Percentiles rank a stretch among this genome's conserved stretches.
Evolutionary conservation across 2,888 invertebrate species (phyloP).

Genomic region (Cantharis lateralis): DNA sequence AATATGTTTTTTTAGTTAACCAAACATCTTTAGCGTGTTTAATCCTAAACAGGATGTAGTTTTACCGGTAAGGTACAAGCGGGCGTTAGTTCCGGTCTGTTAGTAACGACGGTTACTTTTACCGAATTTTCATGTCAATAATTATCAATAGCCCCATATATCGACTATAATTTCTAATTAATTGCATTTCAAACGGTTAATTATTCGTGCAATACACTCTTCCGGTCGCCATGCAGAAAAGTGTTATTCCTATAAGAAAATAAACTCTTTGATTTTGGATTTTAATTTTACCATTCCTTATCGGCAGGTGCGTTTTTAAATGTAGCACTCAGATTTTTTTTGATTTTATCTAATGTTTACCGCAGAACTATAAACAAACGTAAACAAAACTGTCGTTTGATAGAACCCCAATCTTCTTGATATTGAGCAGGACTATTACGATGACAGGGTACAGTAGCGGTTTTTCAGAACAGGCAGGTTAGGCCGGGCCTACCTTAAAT

Average conservation of each 20-base stretch:
- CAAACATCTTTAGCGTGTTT: background rate
- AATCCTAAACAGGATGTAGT: constrained; percentile 5
- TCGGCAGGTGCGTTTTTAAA: background rate
- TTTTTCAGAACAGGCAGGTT: too few relatives aligned
- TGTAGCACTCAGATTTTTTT: background rate
- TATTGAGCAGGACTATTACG: background rate
- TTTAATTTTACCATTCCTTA: too few relatives aligned
- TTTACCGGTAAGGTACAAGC: constrained; percentile 12
- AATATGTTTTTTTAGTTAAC: constrained; percentile 2
- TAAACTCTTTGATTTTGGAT: background rate
- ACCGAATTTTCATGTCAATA: constrained; percentile 15
- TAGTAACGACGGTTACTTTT: constrained; percentile 13
- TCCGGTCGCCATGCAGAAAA: background rate
- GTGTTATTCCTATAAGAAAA: too few relatives aligned
- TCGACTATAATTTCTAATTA: constrained; percentile 9
- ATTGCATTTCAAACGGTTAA: background rate
- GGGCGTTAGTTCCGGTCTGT: constrained; percentile 12
- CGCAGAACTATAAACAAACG: background rate
- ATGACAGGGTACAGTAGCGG: too few relatives aligned
- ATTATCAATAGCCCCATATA: constrained; percentile 22
- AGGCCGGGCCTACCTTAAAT: too few relatives aligned
- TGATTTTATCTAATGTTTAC: background rate
- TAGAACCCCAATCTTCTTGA: background rate
- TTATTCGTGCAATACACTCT: background rate
- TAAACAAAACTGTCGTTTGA: background rate